Evolutionary conservation across 2,888 invertebrate genomes (phyloP), one percentile per base, ranked within the genome.

Genomic region (Chloroclysta siterata): DNA sequence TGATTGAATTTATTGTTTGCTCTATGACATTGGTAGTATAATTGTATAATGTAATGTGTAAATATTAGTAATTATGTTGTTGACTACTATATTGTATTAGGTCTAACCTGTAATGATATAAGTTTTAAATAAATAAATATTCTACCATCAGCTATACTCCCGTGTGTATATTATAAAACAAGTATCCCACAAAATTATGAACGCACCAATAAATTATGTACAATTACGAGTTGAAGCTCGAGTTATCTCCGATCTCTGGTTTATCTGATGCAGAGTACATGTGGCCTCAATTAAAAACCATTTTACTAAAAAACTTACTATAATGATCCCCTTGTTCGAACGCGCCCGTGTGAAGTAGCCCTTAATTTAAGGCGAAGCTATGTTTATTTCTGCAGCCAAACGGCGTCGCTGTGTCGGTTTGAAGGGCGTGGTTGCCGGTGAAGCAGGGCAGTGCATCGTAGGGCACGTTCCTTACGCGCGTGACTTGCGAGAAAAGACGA

Each of bases 261-360:
- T 81, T 73, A 83, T 80, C 81, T 74, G 88, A 89, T 88, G 84
- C 79, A 73, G 75, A 72, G 50, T 81, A 85, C 88, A 88, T 85
- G 87, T 89, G 89, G 83, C 80, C 76, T 83, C 88, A 88, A 89
- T 90, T 89, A 90, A 88, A 79, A 80, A 78, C 71, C 78, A 79
- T 81, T 85, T 83, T 76, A 74, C 78, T 82, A 80, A 79, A 82
- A 73, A 74, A 78, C 73, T 70, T 71, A 66, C 75, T 77, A 78
- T 81, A 82, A 82, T 80, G 81, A 83, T 80, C 78, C 79, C 72
- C 77, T 78, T 78, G 79, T 75, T 75, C 78, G 74, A 75, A 75
- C 76, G 77, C 72, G 77, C 75, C 69, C 78, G 81, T 86, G 85
- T 85, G 84, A 81, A 82, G 78, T 73, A 70, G 68, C 72, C 73